These are phyloP conservation scores for Helogale parvula DNA, from an alignment of 2,113 vertebrate genomes.

Conservation along the genomic window DNA sequence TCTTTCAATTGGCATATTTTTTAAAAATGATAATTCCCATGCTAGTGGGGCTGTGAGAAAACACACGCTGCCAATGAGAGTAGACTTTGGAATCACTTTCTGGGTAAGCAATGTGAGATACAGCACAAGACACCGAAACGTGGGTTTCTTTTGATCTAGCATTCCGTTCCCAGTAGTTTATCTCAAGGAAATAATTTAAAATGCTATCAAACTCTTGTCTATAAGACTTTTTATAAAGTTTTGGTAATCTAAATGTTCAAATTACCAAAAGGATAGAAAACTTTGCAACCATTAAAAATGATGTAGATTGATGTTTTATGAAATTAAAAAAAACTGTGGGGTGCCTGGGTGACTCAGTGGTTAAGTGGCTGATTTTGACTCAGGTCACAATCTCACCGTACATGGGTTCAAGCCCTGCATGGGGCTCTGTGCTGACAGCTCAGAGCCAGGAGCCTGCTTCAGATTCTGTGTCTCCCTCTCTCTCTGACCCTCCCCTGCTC, in stretches of 20 bases:
- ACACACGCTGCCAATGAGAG: neutral
- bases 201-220: neutral
- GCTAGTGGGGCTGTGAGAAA: neutral
- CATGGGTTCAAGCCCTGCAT: no score
- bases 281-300: neutral
- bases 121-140: neutral
- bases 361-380: no score
- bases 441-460: no score
- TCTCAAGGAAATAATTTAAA: constrained; percentile 36
- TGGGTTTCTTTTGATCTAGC: neutral
- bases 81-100: neutral
- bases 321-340: neutral
- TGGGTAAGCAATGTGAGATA: neutral
- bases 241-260: neutral
- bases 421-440: no score
- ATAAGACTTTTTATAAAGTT: neutral
- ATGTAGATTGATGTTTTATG: neutral
- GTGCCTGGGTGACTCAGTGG: no score
- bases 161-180: neutral
- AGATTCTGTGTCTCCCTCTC: no score
- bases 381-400: no score
- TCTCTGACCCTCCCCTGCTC: no score
- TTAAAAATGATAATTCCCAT: neutral
- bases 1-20: neutral
- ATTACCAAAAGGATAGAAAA: neutral